phyloP scores from a whole-genome alignment of 2,888 invertebrate genomes.

The Cheiracanthium punctorium region DNA sequence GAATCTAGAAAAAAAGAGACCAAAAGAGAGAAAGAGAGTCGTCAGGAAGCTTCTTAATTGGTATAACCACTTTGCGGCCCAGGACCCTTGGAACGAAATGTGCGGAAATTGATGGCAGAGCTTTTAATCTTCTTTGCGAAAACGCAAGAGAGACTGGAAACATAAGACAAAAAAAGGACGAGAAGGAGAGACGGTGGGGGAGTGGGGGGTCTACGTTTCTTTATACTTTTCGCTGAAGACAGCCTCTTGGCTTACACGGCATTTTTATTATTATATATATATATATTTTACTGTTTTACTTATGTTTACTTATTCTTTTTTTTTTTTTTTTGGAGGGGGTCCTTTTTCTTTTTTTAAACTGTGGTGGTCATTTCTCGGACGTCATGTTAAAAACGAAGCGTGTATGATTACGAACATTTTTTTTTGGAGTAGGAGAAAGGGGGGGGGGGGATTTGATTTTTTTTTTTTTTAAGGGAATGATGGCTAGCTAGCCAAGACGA shows the following conservation, averaged over 20 bases:
- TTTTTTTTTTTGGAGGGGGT: too few species aligned
- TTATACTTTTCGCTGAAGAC: not conserved
- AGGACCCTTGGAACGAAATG: slow-evolving; percentile 48
- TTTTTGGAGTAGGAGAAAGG: too few species aligned
- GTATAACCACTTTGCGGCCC: slow-evolving; percentile 63
- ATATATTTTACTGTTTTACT: too few species aligned
- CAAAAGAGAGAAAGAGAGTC: slow-evolving; percentile 19
- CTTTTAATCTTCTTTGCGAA: slow-evolving; percentile 66
- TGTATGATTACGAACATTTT: slow-evolving; percentile 53
- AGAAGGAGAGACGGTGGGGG: too few species aligned
- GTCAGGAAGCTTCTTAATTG: slow-evolving; percentile 68
- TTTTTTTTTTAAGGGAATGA: not conserved
- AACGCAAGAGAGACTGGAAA: slow-evolving; percentile 49
- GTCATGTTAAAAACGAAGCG: slow-evolving; percentile 62
- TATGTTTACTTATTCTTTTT: too few species aligned
- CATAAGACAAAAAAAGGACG: slow-evolving; percentile 59
- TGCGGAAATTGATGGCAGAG: slow-evolving; percentile 69
- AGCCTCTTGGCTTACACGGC: not conserved
- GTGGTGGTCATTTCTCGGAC: slow-evolving; percentile 32
- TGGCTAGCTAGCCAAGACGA: not conserved
- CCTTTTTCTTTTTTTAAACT: slow-evolving; percentile 7
- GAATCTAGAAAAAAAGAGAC: slow-evolving; percentile 16
- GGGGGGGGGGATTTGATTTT: too few species aligned
- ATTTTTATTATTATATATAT: not conserved
- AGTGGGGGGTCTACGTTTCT: slow-evolving; percentile 4